These are phyloP conservation scores for Anguilla rostrata DNA, from an alignment of 2,113 vertebrate species.

Conservation along the genomic window DNA sequence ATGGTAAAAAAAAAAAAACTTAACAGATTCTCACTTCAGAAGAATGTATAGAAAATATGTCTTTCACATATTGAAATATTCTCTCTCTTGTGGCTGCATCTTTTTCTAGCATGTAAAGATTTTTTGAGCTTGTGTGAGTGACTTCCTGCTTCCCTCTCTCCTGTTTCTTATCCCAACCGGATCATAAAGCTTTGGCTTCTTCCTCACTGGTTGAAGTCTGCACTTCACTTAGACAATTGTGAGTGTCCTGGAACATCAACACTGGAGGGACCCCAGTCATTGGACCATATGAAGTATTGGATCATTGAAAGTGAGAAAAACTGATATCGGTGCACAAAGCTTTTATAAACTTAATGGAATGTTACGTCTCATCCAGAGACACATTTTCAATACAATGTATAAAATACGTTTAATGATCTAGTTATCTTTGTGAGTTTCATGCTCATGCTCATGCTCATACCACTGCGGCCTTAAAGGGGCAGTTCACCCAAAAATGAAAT, in stretches of 20 bases:
- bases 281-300: background rate
- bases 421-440: background rate
- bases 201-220: background rate
- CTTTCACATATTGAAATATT: background rate
- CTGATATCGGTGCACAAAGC: too few species aligned
- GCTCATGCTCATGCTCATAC: too few species aligned
- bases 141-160: background rate
- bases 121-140: background rate
- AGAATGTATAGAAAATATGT: background rate
- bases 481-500: too few species aligned
- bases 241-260: background rate
- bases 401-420: background rate
- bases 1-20: background rate
- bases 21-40: background rate
- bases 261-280: background rate
- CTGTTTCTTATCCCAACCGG: background rate
- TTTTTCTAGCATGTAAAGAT: background rate
- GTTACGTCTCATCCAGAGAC: background rate
- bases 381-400: background rate
- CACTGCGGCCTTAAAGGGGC: too few species aligned
- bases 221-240: background rate
- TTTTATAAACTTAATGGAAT: background rate
- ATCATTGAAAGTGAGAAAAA: too few species aligned
- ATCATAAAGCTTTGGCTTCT: background rate
- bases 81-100: background rate